Percentiles rank a stretch among this genome's conserved stretches.
Evolutionary conservation across 2,113 vertebrate species (phyloP).

Genomic region (Ailurus styani): DNA sequence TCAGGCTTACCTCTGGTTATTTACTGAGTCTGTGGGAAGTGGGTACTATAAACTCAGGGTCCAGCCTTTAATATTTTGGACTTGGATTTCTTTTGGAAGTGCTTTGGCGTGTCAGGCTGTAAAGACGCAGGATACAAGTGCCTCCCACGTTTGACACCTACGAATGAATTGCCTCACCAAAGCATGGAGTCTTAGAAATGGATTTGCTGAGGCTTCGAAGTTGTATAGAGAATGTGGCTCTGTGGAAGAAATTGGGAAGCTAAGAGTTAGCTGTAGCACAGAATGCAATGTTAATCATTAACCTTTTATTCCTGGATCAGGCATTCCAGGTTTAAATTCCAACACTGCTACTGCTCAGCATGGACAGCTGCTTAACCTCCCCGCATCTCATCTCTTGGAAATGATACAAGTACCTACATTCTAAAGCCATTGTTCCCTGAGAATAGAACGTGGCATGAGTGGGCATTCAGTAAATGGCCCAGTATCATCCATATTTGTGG

Average conservation of each 20-base stretch:
- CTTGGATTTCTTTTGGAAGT: background rate
- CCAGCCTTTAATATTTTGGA: background rate
- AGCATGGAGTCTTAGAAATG: background rate
- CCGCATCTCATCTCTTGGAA: background rate
- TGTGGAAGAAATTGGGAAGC: background rate
- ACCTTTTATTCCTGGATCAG: background rate
- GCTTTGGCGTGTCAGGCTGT: background rate
- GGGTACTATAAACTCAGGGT: background rate
- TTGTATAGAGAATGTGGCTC: background rate
- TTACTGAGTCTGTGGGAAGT: background rate
- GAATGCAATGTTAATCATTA: too few relatives aligned
- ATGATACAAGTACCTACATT: background rate
- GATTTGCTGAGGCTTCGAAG: background rate
- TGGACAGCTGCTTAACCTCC: background rate
- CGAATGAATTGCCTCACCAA: background rate
- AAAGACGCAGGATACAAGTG: background rate
- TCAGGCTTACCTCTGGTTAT: background rate
- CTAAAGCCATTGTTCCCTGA: too few relatives aligned
- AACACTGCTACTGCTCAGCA: fast-evolving
- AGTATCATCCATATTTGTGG: too few relatives aligned
- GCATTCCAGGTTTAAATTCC: background rate
- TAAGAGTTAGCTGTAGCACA: fast-evolving
- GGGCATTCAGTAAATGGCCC: background rate
- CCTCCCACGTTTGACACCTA: background rate
- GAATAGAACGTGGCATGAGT: background rate